Evolutionary conservation across 1,140 invertebrate species (phyloP).

Genomic region (Thereuonema tuberculata): DNA sequence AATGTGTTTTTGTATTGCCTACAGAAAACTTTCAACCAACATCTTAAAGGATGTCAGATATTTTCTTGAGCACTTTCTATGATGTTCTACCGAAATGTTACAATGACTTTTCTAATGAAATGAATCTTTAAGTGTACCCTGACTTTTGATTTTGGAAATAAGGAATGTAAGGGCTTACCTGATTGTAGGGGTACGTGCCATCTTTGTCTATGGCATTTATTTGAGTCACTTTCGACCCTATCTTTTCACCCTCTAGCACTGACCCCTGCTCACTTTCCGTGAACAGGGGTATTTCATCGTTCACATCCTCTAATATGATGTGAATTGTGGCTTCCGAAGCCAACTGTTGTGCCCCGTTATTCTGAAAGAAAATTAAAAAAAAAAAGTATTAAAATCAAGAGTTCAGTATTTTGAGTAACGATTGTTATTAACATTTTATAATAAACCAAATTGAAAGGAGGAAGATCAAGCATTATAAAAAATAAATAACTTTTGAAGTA

Average conservation of each 20-base stretch:
- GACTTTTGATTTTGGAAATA: too few relatives aligned
- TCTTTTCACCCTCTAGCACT: constrained; percentile 80
- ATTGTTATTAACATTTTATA: background rate
- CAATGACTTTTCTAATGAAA: too few relatives aligned
- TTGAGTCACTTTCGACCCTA: constrained; percentile 88
- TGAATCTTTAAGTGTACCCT: too few relatives aligned
- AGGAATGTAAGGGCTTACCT: too few relatives aligned
- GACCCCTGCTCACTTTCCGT: constrained; percentile 88
- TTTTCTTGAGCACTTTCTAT: too few relatives aligned
- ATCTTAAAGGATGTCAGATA: too few relatives aligned
- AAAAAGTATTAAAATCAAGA: too few relatives aligned
- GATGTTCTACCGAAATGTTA: too few relatives aligned
- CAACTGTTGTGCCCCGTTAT: constrained; percentile 87
- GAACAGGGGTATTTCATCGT: constrained; percentile 91
- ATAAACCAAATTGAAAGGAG: background rate
- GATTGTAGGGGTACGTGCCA: constrained; percentile 84
- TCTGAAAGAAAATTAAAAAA: constrained; percentile 40
- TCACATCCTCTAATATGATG: constrained; percentile 88
- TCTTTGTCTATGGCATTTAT: constrained; percentile 94
- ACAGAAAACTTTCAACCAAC: too few relatives aligned
- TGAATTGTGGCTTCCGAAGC: constrained; percentile 86
- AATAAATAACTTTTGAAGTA: too few relatives aligned
- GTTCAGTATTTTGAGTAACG: too few relatives aligned
- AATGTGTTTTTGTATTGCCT: too few relatives aligned
- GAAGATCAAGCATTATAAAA: background rate